Evolutionary conservation across 2,113 vertebrate species (phyloP).

Genomic region (Microcebus jonahi): DNA sequence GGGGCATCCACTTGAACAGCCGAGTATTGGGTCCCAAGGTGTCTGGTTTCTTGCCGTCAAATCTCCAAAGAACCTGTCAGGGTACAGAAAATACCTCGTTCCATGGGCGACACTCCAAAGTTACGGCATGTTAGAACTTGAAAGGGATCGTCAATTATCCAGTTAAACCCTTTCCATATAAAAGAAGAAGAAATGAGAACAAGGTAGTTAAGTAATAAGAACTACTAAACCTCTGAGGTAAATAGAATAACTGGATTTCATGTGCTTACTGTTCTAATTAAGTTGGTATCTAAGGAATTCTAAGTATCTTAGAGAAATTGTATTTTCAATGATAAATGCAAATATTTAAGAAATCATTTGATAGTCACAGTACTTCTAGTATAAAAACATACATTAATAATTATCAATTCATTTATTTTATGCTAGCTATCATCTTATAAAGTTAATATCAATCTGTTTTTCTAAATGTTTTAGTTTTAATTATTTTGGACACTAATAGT

Average conservation of each 20-base stretch:
- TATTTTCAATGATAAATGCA: not conserved
- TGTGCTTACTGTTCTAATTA: not conserved
- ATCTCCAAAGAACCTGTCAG: slow-evolving; percentile 90
- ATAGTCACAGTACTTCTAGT: not conserved
- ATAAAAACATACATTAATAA: no score
- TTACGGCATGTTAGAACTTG: rapidly evolving
- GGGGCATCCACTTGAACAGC: slow-evolving; percentile 90
- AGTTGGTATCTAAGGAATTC: not conserved
- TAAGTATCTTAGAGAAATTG: not conserved
- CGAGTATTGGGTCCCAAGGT: slow-evolving; percentile 87
- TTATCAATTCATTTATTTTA: no score
- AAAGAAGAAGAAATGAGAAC: not conserved
- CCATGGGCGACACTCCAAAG: not conserved
- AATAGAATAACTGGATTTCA: not conserved
- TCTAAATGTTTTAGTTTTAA: no score
- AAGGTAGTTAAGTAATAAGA: not conserved
- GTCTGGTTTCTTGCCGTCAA: slow-evolving; percentile 85
- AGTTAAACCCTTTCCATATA: not conserved
- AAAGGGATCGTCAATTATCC: not conserved
- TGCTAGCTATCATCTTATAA: not conserved
- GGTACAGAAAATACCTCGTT: not conserved
- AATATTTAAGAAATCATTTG: not conserved
- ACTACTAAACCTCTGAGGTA: not conserved
- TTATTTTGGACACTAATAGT: no score
- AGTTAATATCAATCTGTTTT: not conserved